Conservation (phyloP, 2,888 invertebrate genomes). For the Bugulina stolonifera region DNA sequence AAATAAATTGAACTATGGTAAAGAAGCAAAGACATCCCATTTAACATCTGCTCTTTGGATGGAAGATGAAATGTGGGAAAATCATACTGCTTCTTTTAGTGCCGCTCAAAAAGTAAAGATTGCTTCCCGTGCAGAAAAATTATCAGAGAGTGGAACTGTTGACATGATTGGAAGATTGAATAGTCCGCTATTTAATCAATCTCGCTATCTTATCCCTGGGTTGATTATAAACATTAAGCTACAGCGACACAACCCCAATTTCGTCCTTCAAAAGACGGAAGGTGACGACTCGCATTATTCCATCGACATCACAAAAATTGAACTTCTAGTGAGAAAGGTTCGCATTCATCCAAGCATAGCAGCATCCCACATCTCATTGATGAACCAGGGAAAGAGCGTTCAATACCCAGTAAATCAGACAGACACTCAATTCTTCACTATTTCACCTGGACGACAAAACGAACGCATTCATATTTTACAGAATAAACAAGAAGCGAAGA, state of each 20-base stretch:
- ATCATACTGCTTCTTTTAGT: neutral
- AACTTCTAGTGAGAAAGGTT: neutral
- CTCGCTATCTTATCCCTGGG: neutral
- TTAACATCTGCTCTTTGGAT: neutral
- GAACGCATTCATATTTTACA: neutral
- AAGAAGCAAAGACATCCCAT: neutral
- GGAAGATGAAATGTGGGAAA: neutral
- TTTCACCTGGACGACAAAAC: neutral
- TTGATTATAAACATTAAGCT: neutral
- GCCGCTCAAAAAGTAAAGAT: neutral
- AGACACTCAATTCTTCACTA: neutral
- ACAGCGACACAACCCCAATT: neutral
- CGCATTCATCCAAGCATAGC: neutral
- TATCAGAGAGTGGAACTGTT: neutral
- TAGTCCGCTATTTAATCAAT: neutral
- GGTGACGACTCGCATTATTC: neutral
- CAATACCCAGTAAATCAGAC: neutral
- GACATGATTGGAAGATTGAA: neutral
- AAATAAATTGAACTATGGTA: neutral
- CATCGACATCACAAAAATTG: neutral
- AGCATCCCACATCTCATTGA: neutral
- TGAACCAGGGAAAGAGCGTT: neutral
- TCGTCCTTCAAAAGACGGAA: neutral
- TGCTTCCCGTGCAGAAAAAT: neutral
- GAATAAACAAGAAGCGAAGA: neutral